Conservation (phyloP, 2,113 vertebrate species). For the Coreoperca whiteheadi region DNA sequence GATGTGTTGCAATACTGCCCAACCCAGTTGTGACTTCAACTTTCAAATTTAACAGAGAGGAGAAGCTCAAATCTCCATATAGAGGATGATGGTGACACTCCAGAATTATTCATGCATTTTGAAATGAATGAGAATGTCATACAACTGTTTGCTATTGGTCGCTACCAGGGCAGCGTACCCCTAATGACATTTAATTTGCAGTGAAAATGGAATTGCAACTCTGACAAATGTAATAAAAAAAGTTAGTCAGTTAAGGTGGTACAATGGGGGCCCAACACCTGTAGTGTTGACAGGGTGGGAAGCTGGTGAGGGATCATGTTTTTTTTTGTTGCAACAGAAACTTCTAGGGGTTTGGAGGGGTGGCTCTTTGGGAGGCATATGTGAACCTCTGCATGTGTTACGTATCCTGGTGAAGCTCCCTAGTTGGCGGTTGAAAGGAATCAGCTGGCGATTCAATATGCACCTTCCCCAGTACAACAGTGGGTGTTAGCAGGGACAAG, state of each 20-base stretch:
- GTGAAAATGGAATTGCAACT: constrained; percentile 7
- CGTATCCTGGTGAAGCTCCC: constrained; percentile 13
- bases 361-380: neutral
- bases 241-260: neutral
- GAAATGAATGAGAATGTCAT: neutral
- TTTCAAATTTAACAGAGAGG: neutral
- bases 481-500: neutral
- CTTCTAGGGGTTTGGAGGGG: neutral
- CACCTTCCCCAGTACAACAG: constrained; percentile 14
- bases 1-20: too few species aligned
- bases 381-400: constrained; percentile 25
- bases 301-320: neutral
- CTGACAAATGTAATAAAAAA: neutral
- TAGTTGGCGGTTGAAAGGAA: constrained; percentile 27
- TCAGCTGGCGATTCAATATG: constrained; percentile 42
- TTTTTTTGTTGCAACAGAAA: neutral
- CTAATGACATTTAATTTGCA: constrained; percentile 15
- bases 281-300: neutral
- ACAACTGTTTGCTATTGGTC: neutral
- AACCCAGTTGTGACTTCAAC: too few species aligned
- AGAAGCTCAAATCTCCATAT: constrained; percentile 12
- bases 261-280: too few species aligned
- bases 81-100: neutral
- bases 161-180: neutral
- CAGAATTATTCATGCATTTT: neutral